Evolutionary conservation across 1,140 invertebrate species (phyloP).

Genomic region (Zaprionus capensis): DNA sequence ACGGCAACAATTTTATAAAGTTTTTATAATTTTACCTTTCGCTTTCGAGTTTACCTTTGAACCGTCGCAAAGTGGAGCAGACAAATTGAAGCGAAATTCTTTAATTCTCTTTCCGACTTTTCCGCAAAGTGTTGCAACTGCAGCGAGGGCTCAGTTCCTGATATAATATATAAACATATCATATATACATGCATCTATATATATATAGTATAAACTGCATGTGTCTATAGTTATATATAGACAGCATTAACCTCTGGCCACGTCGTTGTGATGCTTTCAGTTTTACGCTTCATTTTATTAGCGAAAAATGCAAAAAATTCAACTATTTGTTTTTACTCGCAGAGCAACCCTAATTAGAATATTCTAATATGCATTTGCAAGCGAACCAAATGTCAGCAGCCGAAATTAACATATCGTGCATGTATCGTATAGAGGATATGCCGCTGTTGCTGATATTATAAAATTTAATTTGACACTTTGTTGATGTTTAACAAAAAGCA

Average conservation of each 20-base stretch:
- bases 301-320: neutral
- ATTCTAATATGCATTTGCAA: conserved; percentile 10
- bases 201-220: neutral
- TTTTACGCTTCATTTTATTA: conserved; percentile 1
- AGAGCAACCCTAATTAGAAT: neutral
- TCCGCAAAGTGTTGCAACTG: neutral
- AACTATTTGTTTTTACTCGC: neutral
- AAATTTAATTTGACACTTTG: conserved; percentile 16
- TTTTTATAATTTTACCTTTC: conserved; percentile 8
- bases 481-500: conserved; percentile 16
- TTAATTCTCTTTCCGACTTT: neutral
- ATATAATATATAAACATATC: neutral
- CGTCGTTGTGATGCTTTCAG: neutral
- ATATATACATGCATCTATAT: neutral
- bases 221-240: neutral
- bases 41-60: conserved; percentile 22
- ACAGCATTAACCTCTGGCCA: neutral
- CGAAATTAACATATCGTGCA: conserved; percentile 39
- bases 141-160: neutral
- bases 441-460: conserved; percentile 4
- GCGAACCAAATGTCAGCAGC: conserved; percentile 51
- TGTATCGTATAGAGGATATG: neutral
- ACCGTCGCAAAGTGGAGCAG: neutral
- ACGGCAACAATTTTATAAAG: conserved; percentile 28
- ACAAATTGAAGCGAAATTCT: neutral